A percentile compares a stretch with the other conserved stretches of the same genome.
Conservation (phyloP, 2,797 vertebrate genomes). For the Neostethus bicornis region DNA sequence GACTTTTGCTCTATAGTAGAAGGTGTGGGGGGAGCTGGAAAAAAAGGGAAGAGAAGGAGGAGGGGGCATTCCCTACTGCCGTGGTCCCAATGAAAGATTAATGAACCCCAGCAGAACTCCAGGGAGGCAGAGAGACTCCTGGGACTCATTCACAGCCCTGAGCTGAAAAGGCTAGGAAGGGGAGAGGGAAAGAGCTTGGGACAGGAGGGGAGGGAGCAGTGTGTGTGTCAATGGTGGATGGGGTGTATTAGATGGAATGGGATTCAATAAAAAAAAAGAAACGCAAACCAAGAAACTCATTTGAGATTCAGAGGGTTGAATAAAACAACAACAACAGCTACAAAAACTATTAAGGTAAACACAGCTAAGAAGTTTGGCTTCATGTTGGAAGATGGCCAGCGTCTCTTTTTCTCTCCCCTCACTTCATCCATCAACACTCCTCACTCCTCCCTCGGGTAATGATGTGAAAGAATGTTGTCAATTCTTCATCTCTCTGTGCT, state of each 20-base stretch:
- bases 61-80: conserved; percentile 74
- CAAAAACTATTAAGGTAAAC: conserved; percentile 50
- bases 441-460: conserved; percentile 76
- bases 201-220: conserved; percentile 29
- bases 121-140: conserved; percentile 81
- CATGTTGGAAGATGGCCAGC: conserved; percentile 42
- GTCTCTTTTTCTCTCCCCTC: conserved; percentile 46
- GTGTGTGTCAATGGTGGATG: conserved; percentile 33
- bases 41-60: background rate
- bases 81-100: conserved; percentile 86
- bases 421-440: conserved; percentile 57
- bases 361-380: conserved; percentile 64
- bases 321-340: conserved; percentile 35
- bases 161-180: conserved; percentile 77
- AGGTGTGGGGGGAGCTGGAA: conserved; percentile 23
- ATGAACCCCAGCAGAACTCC: conserved; percentile 84
- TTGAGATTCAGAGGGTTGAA: conserved; percentile 38
- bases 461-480: conserved; percentile 88
- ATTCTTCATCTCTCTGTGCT: conserved; percentile 74
- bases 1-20: conserved; percentile 41
- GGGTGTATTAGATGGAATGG: conserved; percentile 41
- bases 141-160: conserved; percentile 82
- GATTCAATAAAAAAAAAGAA: conserved; percentile 70
- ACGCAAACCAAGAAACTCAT: conserved; percentile 61
- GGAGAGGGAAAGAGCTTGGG: conserved; percentile 39